These are phyloP conservation scores for Hephaestus fuliginosus DNA, from an alignment of 2,797 vertebrate species.

Conservation along the genomic window DNA sequence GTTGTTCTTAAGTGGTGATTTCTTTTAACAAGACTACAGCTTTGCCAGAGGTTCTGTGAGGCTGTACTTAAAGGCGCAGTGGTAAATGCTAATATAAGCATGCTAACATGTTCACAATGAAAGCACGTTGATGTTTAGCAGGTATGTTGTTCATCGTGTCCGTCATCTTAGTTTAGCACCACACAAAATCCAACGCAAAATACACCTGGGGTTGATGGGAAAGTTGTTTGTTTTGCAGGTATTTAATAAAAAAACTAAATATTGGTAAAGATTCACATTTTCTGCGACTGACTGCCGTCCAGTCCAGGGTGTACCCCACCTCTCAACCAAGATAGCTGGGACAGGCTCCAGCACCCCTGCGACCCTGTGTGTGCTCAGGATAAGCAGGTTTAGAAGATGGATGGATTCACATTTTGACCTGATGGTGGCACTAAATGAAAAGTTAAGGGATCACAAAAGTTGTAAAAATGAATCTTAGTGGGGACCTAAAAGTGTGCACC, in stretches of 20 bases:
- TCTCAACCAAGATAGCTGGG: too few species aligned
- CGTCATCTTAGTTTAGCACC: neutral
- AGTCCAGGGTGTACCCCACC: too few species aligned
- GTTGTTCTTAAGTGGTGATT: conserved; percentile 53
- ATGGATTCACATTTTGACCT: neutral
- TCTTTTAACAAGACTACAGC: neutral
- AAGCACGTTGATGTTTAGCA: neutral
- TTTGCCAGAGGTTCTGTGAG: neutral
- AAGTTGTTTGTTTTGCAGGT: conserved; percentile 3
- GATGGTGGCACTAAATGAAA: neutral
- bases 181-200: neutral
- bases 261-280: too few species aligned
- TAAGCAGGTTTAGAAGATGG: too few species aligned
- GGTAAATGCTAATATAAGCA: neutral
- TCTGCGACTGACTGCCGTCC: too few species aligned
- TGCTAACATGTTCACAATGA: neutral
- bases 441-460: neutral
- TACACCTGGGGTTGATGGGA: neutral
- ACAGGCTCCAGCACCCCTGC: too few species aligned
- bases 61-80: neutral
- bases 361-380: too few species aligned
- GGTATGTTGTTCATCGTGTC: neutral
- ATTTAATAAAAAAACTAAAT: neutral
- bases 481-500: neutral
- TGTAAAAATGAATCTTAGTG: neutral